These are phyloP conservation scores for Cephalopholis sonnerati DNA, from an alignment of 2,113 vertebrate species.

Conservation along the genomic window DNA sequence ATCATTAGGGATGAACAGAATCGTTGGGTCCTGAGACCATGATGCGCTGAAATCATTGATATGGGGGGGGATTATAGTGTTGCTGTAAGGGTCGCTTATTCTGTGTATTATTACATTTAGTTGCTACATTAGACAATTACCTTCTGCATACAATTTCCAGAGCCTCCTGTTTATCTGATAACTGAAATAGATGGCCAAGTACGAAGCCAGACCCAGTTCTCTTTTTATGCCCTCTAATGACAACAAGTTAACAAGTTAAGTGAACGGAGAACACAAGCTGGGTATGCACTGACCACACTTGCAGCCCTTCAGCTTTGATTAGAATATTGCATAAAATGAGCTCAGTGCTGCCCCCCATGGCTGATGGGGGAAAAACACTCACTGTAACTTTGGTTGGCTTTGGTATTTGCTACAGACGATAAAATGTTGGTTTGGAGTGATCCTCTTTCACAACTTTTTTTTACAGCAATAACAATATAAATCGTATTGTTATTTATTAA, in stretches of 20 bases:
- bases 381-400: no score
- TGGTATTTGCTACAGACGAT: background rate
- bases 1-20: background rate
- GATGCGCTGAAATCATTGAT: background rate
- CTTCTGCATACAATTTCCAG: background rate
- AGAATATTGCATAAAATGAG: background rate
- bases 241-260: no score
- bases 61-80: background rate
- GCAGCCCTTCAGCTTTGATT: background rate
- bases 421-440: no score
- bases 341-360: background rate
- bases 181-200: slow-evolving; percentile 34
- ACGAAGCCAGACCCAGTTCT: slow-evolving; percentile 24
- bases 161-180: slow-evolving; percentile 19
- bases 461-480: background rate
- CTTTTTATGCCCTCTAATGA: background rate
- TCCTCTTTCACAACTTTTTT: background rate
- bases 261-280: background rate
- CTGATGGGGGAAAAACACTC: background rate
- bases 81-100: background rate
- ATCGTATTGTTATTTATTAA: background rate
- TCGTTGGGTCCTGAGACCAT: background rate
- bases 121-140: background rate
- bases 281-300: background rate
- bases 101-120: background rate